Percentiles rank a stretch among this genome's conserved stretches.
Evolutionary conservation across 2,888 invertebrate genomes (phyloP).

Genomic region (Salticus scenicus): DNA sequence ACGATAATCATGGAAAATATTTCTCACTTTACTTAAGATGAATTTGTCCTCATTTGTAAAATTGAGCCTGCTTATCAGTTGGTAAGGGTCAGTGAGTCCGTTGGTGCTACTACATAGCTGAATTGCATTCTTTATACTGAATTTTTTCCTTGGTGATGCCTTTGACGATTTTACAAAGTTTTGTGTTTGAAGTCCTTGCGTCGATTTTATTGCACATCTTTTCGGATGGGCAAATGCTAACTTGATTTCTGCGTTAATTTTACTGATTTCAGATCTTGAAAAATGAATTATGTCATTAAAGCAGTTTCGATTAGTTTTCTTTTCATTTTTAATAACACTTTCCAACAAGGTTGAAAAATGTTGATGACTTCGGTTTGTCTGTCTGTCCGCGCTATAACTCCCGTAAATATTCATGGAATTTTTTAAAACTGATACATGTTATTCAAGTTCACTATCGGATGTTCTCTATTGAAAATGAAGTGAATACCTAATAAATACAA

Average conservation of each 20-base stretch:
- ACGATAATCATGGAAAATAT: neutral
- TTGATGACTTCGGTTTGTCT: too few relatives aligned
- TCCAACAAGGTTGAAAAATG: too few relatives aligned
- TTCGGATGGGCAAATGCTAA: neutral
- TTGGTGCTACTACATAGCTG: neutral
- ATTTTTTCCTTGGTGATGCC: constrained; percentile 1
- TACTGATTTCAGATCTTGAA: neutral
- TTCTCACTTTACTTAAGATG: neutral
- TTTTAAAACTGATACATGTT: too few relatives aligned
- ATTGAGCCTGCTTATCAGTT: neutral
- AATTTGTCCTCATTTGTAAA: neutral
- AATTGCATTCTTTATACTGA: neutral
- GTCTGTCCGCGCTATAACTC: too few relatives aligned
- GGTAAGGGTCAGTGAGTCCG: neutral
- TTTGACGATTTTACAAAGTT: constrained; percentile 14
- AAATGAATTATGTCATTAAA: too few relatives aligned
- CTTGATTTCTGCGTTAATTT: constrained; percentile 18
- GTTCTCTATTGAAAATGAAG: too few relatives aligned
- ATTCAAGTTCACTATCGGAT: too few relatives aligned
- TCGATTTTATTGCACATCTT: constrained; percentile 12
- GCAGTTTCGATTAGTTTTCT: too few relatives aligned
- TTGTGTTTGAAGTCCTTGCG: neutral
- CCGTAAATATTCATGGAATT: too few relatives aligned
- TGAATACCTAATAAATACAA: too few relatives aligned
- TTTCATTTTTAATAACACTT: too few relatives aligned